Evolutionary conservation across 2,113 vertebrate species (phyloP).

Genomic region (Semnornis frantzii): DNA sequence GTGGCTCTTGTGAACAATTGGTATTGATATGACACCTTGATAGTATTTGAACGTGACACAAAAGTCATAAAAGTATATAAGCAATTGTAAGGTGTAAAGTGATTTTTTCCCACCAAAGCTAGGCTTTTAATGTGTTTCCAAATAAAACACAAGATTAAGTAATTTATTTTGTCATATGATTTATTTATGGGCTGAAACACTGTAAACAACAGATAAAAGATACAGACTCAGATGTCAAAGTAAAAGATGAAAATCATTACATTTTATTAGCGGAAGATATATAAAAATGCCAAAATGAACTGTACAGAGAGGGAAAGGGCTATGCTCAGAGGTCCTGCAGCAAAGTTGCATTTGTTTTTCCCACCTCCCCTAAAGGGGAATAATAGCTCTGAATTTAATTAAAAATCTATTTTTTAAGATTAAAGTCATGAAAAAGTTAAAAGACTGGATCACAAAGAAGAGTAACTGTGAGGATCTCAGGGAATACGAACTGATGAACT

Average conservation of each 20-base stretch:
- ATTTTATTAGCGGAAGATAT: slow-evolving; percentile 76
- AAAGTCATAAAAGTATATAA: slow-evolving; percentile 72
- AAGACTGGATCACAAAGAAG: slow-evolving; percentile 78
- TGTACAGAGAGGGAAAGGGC: slow-evolving; percentile 70
- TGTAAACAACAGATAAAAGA: slow-evolving; percentile 78
- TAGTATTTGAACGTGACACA: slow-evolving; percentile 59
- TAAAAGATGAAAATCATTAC: slow-evolving; percentile 78
- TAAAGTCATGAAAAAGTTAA: slow-evolving; percentile 81
- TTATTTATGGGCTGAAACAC: slow-evolving; percentile 75
- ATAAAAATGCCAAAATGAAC: slow-evolving; percentile 76
- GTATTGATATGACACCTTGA: slow-evolving; percentile 73
- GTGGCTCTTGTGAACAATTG: slow-evolving; percentile 70
- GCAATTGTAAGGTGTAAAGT: slow-evolving; percentile 66
- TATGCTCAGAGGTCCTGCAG: slow-evolving; percentile 71
- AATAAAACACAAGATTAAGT: slow-evolving; percentile 77
- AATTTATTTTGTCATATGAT: slow-evolving; percentile 78
- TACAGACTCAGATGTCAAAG: slow-evolving; percentile 68
- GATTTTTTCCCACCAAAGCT: slow-evolving; percentile 69
- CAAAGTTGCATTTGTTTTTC: slow-evolving; percentile 72
- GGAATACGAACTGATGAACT: slow-evolving; percentile 78
- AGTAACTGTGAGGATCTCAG: slow-evolving; percentile 76
- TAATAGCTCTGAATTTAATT: slow-evolving; percentile 80
- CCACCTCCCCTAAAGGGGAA: slow-evolving; percentile 76
- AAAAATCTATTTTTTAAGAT: slow-evolving; percentile 81
- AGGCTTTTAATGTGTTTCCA: slow-evolving; percentile 74